Evolutionary conservation across 2,888 invertebrate species (phyloP), one percentile per base, ranked within the genome.

Genomic region (Aleiodes testaceus): DNA sequence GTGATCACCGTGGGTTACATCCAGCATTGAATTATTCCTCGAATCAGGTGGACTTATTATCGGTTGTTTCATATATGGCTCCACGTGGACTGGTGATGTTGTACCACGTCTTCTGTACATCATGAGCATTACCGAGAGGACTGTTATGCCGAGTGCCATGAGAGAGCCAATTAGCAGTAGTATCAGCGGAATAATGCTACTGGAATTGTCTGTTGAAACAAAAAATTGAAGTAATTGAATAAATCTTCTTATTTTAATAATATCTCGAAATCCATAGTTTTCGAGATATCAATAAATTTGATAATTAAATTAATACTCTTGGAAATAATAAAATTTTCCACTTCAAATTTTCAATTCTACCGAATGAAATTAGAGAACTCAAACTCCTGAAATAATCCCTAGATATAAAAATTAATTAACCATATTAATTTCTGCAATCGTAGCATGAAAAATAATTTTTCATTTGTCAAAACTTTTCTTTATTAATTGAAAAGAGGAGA

Each of bases 1-100:
- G 79, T 95, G 92, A 79, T 95, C 95, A 66, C 94, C 95, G 42
- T 95, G 94, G 76, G 94, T 95, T 49, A 95, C 92, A 85, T 93
- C 93, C 79, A 93, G 87, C 88, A 92, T 92, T 14, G 92, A 90
- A 74, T 88, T 92, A 81, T 88, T 90, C 83, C 88, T 81, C 49
- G 87, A 87, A 73, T 87, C 87, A 20, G 87, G 87, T 12, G 87
- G 87, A 20, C 87, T 87, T 72, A 87, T 87, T 74, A 87, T 87
- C 16, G 87, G 87, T 72, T 87, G 87, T 72, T 87, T 87, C 87
- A 87, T 87, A 74, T 86, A 87, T 3, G 87, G 87, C 69, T 87
- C 87, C 49, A 87, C 83, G 73, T 87, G 87, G 65, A 87, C 87
- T 11, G 87, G 87, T 2, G 87, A 87, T 6, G 87, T 87, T 36